Evolutionary conservation across 2,888 invertebrate species (phyloP).

Genomic region (Aphodius granarius): DNA sequence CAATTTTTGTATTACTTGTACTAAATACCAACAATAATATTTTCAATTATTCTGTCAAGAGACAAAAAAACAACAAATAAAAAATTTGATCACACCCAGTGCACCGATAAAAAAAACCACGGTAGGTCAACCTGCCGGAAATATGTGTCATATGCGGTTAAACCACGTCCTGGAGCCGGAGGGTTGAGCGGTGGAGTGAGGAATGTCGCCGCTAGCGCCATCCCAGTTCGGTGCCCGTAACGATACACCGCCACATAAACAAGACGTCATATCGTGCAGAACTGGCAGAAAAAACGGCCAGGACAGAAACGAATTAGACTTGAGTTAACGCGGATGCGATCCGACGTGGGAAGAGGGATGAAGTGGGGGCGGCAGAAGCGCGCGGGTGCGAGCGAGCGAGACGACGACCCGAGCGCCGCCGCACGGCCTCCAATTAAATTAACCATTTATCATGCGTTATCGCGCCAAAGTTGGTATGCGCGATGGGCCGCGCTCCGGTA

Average conservation of each 20-base stretch:
- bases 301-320: background rate
- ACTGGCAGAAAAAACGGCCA: background rate
- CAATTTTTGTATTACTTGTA: background rate
- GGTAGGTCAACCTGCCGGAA: background rate
- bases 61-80: background rate
- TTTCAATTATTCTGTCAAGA: background rate
- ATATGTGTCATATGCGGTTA: conserved; percentile 3
- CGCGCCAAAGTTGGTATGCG: conserved; percentile 36
- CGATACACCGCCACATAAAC: conserved; percentile 9
- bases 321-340: no score
- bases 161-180: background rate
- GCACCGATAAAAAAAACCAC: background rate
- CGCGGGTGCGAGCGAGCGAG: no score
- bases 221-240: background rate
- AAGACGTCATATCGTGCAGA: conserved; percentile 11
- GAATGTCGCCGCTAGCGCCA: background rate
- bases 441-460: conserved; percentile 50
- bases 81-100: background rate
- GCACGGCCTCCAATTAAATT: conserved; percentile 43
- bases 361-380: no score
- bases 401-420: no score
- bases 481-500: conserved; percentile 6
- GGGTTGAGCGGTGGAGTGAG: background rate
- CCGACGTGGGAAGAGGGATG: no score
- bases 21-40: no score